phyloP scores from a whole-genome alignment of 2,113 vertebrate genomes.

The Gymnorhina tibicen region DNA sequence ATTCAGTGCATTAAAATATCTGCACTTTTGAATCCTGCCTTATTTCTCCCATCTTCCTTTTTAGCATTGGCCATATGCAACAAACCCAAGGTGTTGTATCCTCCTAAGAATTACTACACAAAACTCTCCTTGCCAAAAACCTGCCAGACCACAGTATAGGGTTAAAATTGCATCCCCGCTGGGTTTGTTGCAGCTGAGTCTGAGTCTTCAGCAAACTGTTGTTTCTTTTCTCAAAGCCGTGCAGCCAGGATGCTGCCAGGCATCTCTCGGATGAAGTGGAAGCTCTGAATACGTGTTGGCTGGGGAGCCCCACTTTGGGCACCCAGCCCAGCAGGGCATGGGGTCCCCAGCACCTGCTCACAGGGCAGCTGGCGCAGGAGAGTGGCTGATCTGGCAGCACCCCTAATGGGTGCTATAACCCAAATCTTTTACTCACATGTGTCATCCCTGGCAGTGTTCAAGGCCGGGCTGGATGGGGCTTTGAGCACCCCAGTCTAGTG shows the following conservation, averaged over 20 bases:
- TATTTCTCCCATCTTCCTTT: neutral
- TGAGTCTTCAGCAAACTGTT: neutral
- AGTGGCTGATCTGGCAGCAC: neutral
- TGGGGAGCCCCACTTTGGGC: neutral
- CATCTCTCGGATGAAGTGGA: fast-evolving
- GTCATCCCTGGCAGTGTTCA: neutral
- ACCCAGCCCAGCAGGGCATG: neutral
- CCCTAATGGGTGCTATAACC: neutral
- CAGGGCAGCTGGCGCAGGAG: neutral
- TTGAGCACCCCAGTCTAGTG: neutral
- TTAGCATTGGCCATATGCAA: fast-evolving
- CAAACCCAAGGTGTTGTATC: neutral
- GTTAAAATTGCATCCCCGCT: neutral
- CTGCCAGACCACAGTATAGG: neutral
- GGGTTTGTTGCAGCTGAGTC: neutral
- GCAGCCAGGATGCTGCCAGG: neutral
- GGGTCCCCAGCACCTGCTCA: neutral
- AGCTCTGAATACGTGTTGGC: fast-evolving
- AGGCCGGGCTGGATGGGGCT: neutral
- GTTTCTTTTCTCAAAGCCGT: neutral
- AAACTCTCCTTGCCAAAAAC: neutral
- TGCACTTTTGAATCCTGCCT: neutral
- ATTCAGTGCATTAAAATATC: neutral
- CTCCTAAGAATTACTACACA: neutral
- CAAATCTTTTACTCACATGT: neutral